Base-by-base conservation (phyloP, 1,140 invertebrate genomes). In the Nasonia longicornis region DNA sequence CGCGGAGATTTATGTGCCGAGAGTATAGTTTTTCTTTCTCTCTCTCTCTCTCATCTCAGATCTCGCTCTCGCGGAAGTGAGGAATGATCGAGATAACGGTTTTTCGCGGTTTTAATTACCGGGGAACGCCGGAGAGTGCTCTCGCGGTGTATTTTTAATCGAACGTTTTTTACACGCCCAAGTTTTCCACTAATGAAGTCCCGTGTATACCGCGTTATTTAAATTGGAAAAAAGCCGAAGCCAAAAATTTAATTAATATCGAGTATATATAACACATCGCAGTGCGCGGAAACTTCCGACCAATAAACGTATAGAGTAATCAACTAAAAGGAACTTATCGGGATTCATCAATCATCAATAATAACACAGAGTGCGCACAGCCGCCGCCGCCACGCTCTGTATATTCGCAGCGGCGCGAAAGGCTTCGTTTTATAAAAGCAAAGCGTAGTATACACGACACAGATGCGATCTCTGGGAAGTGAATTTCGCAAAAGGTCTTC, bases 351-450 rank as follows among this genome's bases (percentile, higher is more conserved):
- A 42, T 42, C 35, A 71, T 71, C 69, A n/a, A 42, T 71, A 42
- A 71, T 71, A 42, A 42, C 6, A 20, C 4, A 71, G 31, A 35
- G 52, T 58, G 16, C 52, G 38, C 38, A 35, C 31, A 35, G 31
- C 31, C 31, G 31, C 31, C 3, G 31, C 31, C 4, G 1, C 31
- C 31, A 26, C 26, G 31, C 4, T 35, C 52, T 58, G 12, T 35
- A 16, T 70, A 70, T 11, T 26, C 1, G 8, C 1, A 42, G 38
- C 38, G 8, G 69, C 16, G 20, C 6, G 29, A 35, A 38, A 20
- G 69, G 69, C 20, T 74, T 58, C 72, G 29, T 58, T 74, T 74
- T 52, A 74, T 10, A 45, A 31, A 74, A 58, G 22, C 45, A 74
- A 52, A 58, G n/a, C 10, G 11, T 52, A 2, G 52, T 12, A 26